phyloP scores from a whole-genome alignment of 2,888 invertebrate species.

The Cephus pulcher region DNA sequence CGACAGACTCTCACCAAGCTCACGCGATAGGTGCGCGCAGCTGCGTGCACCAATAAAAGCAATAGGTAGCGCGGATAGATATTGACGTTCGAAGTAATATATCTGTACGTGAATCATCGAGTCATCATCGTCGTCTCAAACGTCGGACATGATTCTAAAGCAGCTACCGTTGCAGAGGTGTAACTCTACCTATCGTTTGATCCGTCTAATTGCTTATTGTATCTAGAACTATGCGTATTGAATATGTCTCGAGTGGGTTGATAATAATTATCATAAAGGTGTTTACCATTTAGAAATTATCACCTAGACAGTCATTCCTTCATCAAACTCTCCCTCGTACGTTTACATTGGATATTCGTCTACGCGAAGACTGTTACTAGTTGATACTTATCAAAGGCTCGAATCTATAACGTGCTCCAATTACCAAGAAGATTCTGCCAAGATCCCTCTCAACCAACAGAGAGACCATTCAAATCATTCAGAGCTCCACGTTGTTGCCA shows the following conservation, averaged over 20 bases:
- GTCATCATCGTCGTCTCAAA: neutral
- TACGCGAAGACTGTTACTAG: neutral
- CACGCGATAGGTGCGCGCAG: neutral
- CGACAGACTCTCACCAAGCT: neutral
- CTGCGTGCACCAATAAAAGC: neutral
- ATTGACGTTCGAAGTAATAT: neutral
- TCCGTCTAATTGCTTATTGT: neutral
- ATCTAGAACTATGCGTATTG: neutral
- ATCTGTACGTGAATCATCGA: neutral
- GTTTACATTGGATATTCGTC: neutral
- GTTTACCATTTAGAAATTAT: neutral
- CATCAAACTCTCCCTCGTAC: neutral
- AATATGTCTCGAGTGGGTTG: neutral
- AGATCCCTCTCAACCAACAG: neutral
- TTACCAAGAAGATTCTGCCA: constrained; percentile 5
- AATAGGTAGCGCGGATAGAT: neutral
- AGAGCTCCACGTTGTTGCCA: neutral
- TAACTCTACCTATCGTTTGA: neutral
- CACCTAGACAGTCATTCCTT: neutral
- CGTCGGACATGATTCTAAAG: neutral
- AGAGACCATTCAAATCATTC: constrained; percentile 1
- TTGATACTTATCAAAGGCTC: constrained; percentile 13
- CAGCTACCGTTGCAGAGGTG: neutral
- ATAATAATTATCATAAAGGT: neutral
- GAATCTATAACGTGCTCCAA: constrained; percentile 27